Base-by-base conservation (phyloP, 23 tunicate species). In the Phallusia fumigata region DNA sequence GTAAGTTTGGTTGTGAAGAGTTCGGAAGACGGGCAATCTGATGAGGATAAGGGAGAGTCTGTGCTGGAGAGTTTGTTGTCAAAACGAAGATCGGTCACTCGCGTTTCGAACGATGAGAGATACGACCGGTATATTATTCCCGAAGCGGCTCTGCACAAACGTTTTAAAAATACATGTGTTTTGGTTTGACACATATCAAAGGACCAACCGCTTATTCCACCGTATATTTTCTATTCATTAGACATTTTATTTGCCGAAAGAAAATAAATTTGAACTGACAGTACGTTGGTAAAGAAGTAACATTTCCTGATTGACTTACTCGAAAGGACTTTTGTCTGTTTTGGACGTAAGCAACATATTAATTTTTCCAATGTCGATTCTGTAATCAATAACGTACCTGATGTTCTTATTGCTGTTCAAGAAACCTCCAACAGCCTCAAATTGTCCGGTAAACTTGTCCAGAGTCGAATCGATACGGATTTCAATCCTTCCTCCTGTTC, bases 401-500 rank as follows among this genome's bases (percentile, higher is more conserved):
- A 36, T 22, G 16, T 77, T 35, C 2, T 44, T 31, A 19, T 19
- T 44, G 47, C 31, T 35, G 26, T 36, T 35, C 18, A 26, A 24
- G 80, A 24, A 58, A 53, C 83, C 83, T 24, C 83, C 83, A 32
- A 21, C 30, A 16, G 83, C 73, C n/a, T 52, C 32, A 0, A 80
- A n/a, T 6, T n/a, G 50, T 33, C 83, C 83, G 16, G 83, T 80
- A 31, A 52, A 80, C 24, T 64, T 32, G 18, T 80, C 83, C 40
- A 80, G 74, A 16, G 44, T 80, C 13, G 58, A 50, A 24, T 80
- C 36, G n/a, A 64, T 18, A 12, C 6, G 30, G 52, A 80, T 52
- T 80, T 80, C 83, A 24, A 80, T 52, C 52, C 83, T 80, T 24
- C 83, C 83, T 31, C 83, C 83, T 11, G 35, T 21, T 53, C 83